Base-by-base conservation (phyloP, 2,797 vertebrate genomes). In the Enteromius anoplus region DNA sequence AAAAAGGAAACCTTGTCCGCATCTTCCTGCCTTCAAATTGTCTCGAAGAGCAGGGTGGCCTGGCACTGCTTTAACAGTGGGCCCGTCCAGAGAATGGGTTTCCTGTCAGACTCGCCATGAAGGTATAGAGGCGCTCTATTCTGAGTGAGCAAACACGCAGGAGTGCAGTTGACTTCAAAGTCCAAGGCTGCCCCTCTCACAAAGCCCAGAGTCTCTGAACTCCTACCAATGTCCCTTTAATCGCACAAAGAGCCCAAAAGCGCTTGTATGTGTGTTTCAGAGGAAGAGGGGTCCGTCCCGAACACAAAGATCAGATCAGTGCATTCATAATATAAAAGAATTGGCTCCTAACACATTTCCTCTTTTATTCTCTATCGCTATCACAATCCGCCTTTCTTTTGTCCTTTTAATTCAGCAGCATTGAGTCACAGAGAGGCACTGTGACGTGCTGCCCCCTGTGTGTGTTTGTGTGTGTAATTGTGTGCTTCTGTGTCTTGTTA, bases 151-250 rank as follows among this genome's bases (percentile, higher is more conserved):
- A 75, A 77, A 72, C 40, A 80, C 17, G 19, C 42, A 66, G 40
- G 32, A 26, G 51, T 21, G 55, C 51, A 75, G 72, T 51, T 77
- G 68, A 89, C 85, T 84, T 89, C 81, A 86, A 87, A 89, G 83
- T 80, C 72, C 49, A 80, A 60, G 68, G 55, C 77, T 81, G 72
- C 23, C 81, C 75, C 66, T 69, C 29, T 81, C 51, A 69, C 60
- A 85, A 60, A 85, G 72, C 83, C 85, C 80, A 82, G 78, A 82
- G 70, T 60, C 75, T 88, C 81, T 89, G 84, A 89, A 87, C 86
- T 84, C 82, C 62, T 75, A 83, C 75, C 78, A 79, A 87, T 85
- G 55, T 83, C 71, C 70, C 69, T 89, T 89, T 87, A 79, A 87
- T 86, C 68, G 71, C 73, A 80, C 51, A 76, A 84, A 72, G 68